Evolutionary conservation across 92 coral and sea anemone genomes (phyloP), one percentile per base, ranked within the genome.

Genomic region (Zoanthus gigantus): DNA sequence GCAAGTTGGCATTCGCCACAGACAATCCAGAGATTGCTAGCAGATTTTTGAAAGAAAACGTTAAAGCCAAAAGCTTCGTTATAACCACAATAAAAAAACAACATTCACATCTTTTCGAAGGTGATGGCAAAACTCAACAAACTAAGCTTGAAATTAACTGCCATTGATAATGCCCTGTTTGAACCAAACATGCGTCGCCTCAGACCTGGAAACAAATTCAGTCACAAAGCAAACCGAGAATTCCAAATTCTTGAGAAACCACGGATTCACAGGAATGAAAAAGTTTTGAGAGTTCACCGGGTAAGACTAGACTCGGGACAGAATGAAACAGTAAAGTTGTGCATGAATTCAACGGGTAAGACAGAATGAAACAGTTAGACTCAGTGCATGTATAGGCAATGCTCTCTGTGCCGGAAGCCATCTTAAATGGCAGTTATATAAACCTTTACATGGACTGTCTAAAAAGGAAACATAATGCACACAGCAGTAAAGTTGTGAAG

Each of bases 1-100:
- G 48, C 78, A 83, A 89, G 78, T 54, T 89, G 83, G 77, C 89
- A 44, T 89, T 90, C 65, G 84, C 31, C 71, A 79, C 88, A 45
- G 85, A 90, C 80, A 86, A 86, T 75, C 90, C 88, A 81, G 93
- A 88, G 77, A 90, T 90, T 76, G 84, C 90, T 71, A 88, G 83
- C 57, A 90, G 90, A 79, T 80, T 86, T 88, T 79, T 86, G 88
- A 76, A 84, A 78, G 60, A 81, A 72, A 23, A 23, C 72, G 78
- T 85, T 86, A 65, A 73, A 67, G 90, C 86, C 71, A 86, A 90
- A 63, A 69, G 86, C 77, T 83, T 85, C 67, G 90, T 79, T 60
- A 74, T 87, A 53, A 90, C 85, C 53, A 89, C 92, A 28, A 89
- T 89, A 29, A 77, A 77, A 72, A 89, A 78, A 23, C 84, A 89